phyloP scores from a whole-genome alignment of 30 jellyfish, hydroid and myxozoan genomes.

The Nemopilema nomurai region DNA sequence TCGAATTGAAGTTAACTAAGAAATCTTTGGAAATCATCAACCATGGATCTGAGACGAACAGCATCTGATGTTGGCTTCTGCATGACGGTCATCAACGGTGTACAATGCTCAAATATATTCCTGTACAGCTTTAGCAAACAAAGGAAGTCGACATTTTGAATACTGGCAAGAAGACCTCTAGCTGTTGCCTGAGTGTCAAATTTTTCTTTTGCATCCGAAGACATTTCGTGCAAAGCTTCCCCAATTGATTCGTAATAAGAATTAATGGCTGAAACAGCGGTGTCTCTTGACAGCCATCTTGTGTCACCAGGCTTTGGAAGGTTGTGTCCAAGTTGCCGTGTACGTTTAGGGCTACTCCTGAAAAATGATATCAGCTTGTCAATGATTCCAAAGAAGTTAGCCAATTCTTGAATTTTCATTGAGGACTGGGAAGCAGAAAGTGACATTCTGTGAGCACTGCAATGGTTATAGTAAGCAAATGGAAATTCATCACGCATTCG shows the following conservation, averaged over 20 bases:
- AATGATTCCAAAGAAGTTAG: conserved; percentile 36
- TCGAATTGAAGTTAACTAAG: background rate
- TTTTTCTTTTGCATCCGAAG: conserved; percentile 20
- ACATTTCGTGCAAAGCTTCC: conserved; percentile 14
- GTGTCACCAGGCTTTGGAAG: conserved; percentile 47
- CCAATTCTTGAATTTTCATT: conserved; percentile 18
- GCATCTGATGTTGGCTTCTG: background rate
- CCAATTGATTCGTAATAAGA: conserved; percentile 42
- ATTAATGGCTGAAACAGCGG: conserved; percentile 29
- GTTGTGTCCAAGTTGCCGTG: conserved; percentile 45
- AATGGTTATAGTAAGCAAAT: too few relatives aligned
- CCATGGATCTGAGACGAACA: background rate
- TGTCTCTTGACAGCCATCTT: conserved; percentile 8
- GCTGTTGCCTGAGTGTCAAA: conserved; percentile 28
- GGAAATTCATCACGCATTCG: too few relatives aligned
- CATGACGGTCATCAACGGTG: conserved; percentile 24
- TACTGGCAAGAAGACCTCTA: conserved; percentile 20
- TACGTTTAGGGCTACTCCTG: conserved; percentile 35
- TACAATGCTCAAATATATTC: conserved; percentile 7
- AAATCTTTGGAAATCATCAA: background rate
- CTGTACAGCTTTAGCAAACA: conserved; percentile 17
- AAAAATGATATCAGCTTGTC: conserved; percentile 24
- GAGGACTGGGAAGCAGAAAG: conserved; percentile 41
- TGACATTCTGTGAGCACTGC: conserved; percentile 12
- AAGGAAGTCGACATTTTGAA: conserved; percentile 23